These are phyloP conservation scores for Zaprionus ghesquierei DNA, from an alignment of 1,140 invertebrate genomes.

Conservation along the genomic window DNA sequence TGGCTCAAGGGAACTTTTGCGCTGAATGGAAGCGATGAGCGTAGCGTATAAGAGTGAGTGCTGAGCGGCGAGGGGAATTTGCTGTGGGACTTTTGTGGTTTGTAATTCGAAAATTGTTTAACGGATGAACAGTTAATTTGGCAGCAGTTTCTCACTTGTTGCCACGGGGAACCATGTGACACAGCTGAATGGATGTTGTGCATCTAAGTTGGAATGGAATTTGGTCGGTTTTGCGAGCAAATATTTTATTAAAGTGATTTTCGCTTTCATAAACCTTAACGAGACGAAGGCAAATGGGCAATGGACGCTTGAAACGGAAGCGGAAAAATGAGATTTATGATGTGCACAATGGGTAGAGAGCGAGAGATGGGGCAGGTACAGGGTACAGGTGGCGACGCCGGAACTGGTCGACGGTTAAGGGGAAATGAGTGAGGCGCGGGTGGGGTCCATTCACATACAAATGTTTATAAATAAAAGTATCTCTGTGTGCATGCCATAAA, in stretches of 20 bases:
- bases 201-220: background rate
- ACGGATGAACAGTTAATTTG: conserved; percentile 24
- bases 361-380: conserved; percentile 3
- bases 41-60: conserved; percentile 57
- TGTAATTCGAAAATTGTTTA: conserved; percentile 40
- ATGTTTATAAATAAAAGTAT: conserved; percentile 62
- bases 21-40: conserved; percentile 26
- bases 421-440: background rate
- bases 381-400: conserved; percentile 32
- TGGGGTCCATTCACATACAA: conserved; percentile 30
- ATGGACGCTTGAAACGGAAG: conserved; percentile 59
- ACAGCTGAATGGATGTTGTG: background rate
- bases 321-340: conserved; percentile 81
- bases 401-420: conserved; percentile 5
- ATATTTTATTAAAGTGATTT: conserved; percentile 43
- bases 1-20: conserved; percentile 34
- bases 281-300: conserved; percentile 25
- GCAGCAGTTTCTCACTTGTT: conserved; percentile 49
- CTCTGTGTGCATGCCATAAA: conserved; percentile 72
- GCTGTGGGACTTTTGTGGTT: conserved; percentile 10
- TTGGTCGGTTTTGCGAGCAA: background rate
- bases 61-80: conserved; percentile 1
- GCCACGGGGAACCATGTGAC: conserved; percentile 13
- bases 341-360: conserved; percentile 54
- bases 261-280: background rate